Evolutionary conservation across 1,140 invertebrate species (phyloP).

Genomic region (Pogonomyrmex barbatus): DNA sequence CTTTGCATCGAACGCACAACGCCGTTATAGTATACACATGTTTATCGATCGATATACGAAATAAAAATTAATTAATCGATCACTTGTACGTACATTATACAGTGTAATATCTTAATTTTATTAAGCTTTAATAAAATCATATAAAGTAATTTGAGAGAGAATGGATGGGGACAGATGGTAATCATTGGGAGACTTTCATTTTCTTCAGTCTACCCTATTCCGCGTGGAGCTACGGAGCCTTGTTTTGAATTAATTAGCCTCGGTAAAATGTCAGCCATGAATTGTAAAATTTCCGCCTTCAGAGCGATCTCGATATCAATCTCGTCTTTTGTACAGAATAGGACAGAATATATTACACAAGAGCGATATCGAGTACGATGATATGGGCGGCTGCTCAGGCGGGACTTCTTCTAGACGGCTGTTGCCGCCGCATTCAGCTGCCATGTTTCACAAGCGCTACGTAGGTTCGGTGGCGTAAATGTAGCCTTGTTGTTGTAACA

Average conservation of each 20-base stretch:
- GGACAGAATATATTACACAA: conserved; percentile 76
- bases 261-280: conserved; percentile 8
- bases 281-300: conserved; percentile 29
- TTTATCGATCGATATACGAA: conserved; percentile 85
- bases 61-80: conserved; percentile 82
- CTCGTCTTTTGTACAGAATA: conserved; percentile 74
- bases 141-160: conserved; percentile 73
- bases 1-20: conserved; percentile 75
- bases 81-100: conserved; percentile 77
- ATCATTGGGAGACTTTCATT: conserved; percentile 45
- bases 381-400: conserved; percentile 63
- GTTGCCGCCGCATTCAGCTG: conserved; percentile 70
- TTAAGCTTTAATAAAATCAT: conserved; percentile 77
- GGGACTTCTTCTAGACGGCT: conserved; percentile 31
- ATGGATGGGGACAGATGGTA: not conserved
- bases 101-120: conserved; percentile 71
- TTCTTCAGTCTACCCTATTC: conserved; percentile 73
- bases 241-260: conserved; percentile 43
- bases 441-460: conserved; percentile 83
- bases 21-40: conserved; percentile 78
- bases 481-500: conserved; percentile 94
- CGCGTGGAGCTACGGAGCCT: conserved; percentile 52
- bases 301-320: conserved; percentile 40
- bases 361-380: conserved; percentile 76
- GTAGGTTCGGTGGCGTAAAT: conserved; percentile 90